A percentile compares a stretch with the other conserved stretches of the same genome.
Conservation (phyloP, 2,888 invertebrate species). For the Acrobasis consociella region DNA sequence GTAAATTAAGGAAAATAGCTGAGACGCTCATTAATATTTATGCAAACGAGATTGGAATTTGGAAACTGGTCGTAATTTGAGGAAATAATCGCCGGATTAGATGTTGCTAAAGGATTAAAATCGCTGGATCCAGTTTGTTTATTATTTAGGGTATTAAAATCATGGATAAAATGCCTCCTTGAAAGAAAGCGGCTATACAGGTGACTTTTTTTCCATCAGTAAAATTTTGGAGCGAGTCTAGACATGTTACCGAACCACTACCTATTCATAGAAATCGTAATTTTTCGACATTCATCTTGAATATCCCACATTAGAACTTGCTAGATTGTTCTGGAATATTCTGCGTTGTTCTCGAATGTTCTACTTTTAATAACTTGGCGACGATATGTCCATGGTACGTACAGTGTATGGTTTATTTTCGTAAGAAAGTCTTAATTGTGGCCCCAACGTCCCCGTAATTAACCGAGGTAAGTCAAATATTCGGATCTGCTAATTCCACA, state of each 20-base stretch:
- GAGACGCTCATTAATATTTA: slow-evolving; percentile 14
- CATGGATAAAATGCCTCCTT: too few relatives aligned
- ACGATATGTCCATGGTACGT: too few relatives aligned
- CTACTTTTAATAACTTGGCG: too few relatives aligned
- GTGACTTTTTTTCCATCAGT: too few relatives aligned
- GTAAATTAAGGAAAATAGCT: slow-evolving; percentile 1
- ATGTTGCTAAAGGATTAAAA: slow-evolving; percentile 3
- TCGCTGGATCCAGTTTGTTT: background rate
- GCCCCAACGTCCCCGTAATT: background rate
- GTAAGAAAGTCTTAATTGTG: background rate
- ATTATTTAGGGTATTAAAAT: background rate
- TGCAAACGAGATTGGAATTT: slow-evolving; percentile 12
- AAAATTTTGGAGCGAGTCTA: too few relatives aligned
- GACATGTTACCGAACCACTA: too few relatives aligned
- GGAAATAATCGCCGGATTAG: slow-evolving; percentile 15
- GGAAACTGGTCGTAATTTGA: slow-evolving; percentile 11
- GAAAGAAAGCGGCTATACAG: background rate
- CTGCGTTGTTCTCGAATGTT: too few relatives aligned
- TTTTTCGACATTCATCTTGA: too few relatives aligned
- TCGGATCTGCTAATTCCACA: slow-evolving; percentile 30
- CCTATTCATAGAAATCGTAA: too few relatives aligned
- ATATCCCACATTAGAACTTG: too few relatives aligned
- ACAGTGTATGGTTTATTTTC: background rate
- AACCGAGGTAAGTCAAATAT: slow-evolving; percentile 15
- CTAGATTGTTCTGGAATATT: too few relatives aligned